Percentiles rank a stretch among this genome's conserved stretches.
These are phyloP conservation scores for Melanotaenia nigrans DNA, from an alignment of 2,797 vertebrate genomes.

Conservation along the genomic window DNA sequence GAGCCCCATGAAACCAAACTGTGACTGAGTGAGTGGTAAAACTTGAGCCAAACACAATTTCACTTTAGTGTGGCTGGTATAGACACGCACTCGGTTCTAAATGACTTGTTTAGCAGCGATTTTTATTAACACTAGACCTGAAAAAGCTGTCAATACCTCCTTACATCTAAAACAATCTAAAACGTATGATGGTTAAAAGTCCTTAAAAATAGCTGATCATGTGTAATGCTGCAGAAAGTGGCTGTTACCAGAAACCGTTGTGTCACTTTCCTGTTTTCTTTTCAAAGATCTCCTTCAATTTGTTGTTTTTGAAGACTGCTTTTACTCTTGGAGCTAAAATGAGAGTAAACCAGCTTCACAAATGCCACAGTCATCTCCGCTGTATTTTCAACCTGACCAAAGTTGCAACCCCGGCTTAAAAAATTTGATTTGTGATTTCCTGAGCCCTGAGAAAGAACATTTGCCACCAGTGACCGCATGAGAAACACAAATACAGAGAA, in stretches of 20 bases:
- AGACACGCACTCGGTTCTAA: background rate
- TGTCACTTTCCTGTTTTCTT: background rate
- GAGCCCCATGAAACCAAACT: constrained; percentile 6
- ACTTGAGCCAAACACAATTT: constrained; percentile 4
- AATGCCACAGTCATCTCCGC: background rate
- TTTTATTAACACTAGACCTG: background rate
- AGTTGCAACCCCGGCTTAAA: constrained; percentile 19
- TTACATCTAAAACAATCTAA: background rate
- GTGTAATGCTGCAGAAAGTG: background rate
- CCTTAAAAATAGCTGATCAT: background rate
- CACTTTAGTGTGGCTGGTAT: background rate
- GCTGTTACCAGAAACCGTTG: background rate
- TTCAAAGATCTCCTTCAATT: background rate
- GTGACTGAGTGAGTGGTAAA: background rate
- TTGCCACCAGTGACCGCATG: constrained; percentile 36
- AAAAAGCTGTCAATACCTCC: background rate
- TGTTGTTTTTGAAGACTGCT: background rate
- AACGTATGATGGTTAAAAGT: background rate
- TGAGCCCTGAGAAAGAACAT: constrained; percentile 33
- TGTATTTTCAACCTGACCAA: constrained; percentile 12
- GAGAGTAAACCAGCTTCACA: background rate
- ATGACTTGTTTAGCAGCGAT: background rate
- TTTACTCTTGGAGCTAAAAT: constrained; percentile 15
- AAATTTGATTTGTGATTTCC: constrained; percentile 69
- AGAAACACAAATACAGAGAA: constrained; percentile 51